Evolutionary conservation across 2,888 invertebrate genomes (phyloP).

Genomic region (Zygothrica quintamaculata): DNA sequence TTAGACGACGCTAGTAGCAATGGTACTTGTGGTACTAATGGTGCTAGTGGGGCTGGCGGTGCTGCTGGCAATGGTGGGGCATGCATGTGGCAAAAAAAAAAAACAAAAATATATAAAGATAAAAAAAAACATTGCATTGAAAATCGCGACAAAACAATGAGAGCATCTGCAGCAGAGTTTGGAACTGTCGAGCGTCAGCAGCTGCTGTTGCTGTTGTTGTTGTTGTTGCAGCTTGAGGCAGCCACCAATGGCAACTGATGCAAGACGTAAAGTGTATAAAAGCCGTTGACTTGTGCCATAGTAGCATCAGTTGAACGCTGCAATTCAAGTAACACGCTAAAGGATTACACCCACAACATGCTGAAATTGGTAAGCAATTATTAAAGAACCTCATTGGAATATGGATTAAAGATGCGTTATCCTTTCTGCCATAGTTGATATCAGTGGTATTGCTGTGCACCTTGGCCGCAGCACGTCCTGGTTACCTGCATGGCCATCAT

Average conservation of each 20-base stretch:
- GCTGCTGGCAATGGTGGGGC: constrained; percentile 1
- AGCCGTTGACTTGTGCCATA: constrained; percentile 65
- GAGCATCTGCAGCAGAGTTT: constrained; percentile 72
- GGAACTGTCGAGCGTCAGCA: constrained; percentile 17
- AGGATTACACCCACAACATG: constrained; percentile 58
- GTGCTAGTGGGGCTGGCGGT: constrained; percentile 13
- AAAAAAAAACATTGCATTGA: constrained; percentile 39
- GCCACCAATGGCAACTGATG: constrained; percentile 40
- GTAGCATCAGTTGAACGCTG: constrained; percentile 80
- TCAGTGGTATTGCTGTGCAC: constrained; percentile 60
- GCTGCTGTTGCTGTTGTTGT: constrained; percentile 31
- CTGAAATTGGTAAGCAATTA: constrained; percentile 69
- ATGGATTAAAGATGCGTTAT: background rate
- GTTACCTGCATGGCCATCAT: constrained; percentile 81
- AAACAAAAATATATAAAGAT: too few relatives aligned
- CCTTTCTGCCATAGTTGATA: constrained; percentile 46
- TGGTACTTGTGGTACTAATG: constrained; percentile 6
- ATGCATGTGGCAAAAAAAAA: background rate
- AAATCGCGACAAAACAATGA: constrained; percentile 68
- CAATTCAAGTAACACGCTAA: constrained; percentile 30
- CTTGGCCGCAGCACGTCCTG: constrained; percentile 79
- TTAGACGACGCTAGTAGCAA: constrained; percentile 23
- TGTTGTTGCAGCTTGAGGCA: constrained; percentile 39
- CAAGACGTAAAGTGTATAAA: constrained; percentile 78
- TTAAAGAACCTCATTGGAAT: background rate